Base-by-base conservation (phyloP, 2,113 vertebrate species). In the Galemys pyrenaicus region DNA sequence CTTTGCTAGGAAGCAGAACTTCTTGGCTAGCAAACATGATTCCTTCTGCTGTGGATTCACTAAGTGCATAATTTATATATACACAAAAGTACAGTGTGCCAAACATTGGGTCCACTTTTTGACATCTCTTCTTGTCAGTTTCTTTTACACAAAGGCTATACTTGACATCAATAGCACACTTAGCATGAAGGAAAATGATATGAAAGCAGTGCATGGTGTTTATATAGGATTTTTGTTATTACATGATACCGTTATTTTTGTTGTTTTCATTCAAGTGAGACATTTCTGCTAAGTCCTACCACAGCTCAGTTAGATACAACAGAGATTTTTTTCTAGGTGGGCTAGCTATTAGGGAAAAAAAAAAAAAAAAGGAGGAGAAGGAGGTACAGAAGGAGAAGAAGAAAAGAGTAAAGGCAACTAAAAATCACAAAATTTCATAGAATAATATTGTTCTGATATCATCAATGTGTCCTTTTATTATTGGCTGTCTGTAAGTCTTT, bases 101-200 rank as follows among this genome's bases (percentile, higher is more conserved):
- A 89, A 94, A 87, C 44, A 82, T 58, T 95, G 49, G 73, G 64
- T 96, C 93, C 26, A 0, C 49, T 83, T 95, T 95, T 88, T 75
- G 92, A 49, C 11, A 13, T 94, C 82, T 51, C 86, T 74, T 95
- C 12, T 78, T 54, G 62, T 44, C 87, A 92, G 68, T 96, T 92
- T 46, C 22, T 94, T 96, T 95, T 86, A 92, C 75, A 83, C 32
- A 56, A 73, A 95, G 79, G 78, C 85, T 35, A 80, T 92, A 58
- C 90, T 96, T 94, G 82, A 64, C 95, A 94, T 75, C 94, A 46
- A 79, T 91, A 95, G 78, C 16, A 83, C 77, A 67, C 65, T 89
- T 35, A 96, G 95, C 93, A 97, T 83, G 95, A 91, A 74, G 71
- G 89, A 92, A 95, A 94, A 88, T 74, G n/a, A 70, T 95, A 96